A percentile compares a stretch with the other conserved stretches of the same genome.
Conservation (phyloP, 2,113 vertebrate genomes). For the Sterna hirundo region DNA sequence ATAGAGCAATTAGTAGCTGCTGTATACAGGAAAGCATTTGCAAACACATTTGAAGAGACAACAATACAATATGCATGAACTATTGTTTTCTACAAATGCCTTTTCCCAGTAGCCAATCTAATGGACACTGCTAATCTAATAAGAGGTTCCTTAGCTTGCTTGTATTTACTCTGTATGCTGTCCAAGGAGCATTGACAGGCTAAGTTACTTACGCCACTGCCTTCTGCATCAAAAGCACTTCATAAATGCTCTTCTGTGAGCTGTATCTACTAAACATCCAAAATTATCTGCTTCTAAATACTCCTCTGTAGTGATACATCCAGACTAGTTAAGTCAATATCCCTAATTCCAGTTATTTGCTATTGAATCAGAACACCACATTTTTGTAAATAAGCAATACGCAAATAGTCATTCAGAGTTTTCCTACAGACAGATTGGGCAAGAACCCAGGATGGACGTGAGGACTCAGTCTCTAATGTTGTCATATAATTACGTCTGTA, state of each 20-base stretch:
- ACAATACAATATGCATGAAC: not conserved
- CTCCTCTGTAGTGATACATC: not conserved
- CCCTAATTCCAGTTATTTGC: not conserved
- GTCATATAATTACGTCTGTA: not conserved
- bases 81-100: not conserved
- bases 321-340: not conserved
- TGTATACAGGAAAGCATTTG: not conserved
- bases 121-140: too few relatives aligned
- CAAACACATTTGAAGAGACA: not conserved
- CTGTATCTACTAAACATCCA: not conserved
- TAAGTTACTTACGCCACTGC: not conserved
- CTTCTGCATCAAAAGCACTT: not conserved
- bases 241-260: not conserved
- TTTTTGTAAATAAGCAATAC: not conserved
- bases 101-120: not conserved
- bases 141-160: not conserved
- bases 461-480: not conserved
- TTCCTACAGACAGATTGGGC: not conserved
- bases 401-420: not conserved
- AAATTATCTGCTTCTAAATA: not conserved
- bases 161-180: not conserved
- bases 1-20: not conserved
- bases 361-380: not conserved
- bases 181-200: not conserved
- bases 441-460: not conserved